Conservation (phyloP, 2,797 vertebrate species). For the Lepidocolaptes lacrymiger region DNA sequence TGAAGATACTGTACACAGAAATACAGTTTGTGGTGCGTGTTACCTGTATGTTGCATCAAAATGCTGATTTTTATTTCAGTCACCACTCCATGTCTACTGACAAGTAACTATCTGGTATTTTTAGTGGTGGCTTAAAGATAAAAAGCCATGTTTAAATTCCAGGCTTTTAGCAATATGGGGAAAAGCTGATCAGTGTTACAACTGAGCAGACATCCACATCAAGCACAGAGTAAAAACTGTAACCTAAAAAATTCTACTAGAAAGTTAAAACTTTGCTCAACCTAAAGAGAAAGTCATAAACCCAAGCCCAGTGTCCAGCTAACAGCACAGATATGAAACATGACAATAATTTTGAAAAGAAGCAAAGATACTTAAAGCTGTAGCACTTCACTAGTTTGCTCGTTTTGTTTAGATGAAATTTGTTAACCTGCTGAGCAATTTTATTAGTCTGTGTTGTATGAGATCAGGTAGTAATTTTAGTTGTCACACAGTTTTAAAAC, state of each 20-base stretch:
- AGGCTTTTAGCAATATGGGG: neutral
- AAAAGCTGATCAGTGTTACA: neutral
- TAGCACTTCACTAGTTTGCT: neutral
- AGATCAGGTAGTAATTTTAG: neutral
- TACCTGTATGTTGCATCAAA: neutral
- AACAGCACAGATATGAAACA: neutral
- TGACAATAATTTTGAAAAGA: neutral
- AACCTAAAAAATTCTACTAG: neutral
- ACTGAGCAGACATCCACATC: neutral
- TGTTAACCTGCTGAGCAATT: neutral
- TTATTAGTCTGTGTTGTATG: neutral
- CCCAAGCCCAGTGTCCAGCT: neutral
- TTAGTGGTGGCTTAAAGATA: neutral
- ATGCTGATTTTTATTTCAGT: neutral
- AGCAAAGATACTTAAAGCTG: neutral
- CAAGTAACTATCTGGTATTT: neutral
- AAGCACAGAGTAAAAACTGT: neutral
- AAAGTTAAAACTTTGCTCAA: neutral
- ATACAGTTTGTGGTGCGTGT: neutral
- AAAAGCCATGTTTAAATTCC: neutral
- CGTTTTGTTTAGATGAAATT: neutral
- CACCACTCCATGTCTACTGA: neutral
- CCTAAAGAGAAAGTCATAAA: neutral
- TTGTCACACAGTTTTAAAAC: neutral
- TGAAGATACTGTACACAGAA: neutral